Percentiles rank a stretch among this genome's conserved stretches.
phyloP scores from a whole-genome alignment of 2,888 invertebrate species.

The Keiferia lycopersicella region DNA sequence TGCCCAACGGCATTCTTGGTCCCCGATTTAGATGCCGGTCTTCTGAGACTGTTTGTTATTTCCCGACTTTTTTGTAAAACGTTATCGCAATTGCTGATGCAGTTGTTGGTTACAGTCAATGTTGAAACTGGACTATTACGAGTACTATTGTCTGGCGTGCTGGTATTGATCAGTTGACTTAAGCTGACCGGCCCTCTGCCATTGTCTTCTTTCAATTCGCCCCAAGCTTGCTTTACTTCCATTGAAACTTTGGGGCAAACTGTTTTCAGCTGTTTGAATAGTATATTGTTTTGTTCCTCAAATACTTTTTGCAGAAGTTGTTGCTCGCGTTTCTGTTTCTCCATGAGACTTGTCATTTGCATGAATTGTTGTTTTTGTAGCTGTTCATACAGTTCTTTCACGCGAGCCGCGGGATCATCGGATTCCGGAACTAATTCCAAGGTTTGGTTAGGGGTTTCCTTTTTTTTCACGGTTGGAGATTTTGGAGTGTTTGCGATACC shows the following conservation, averaged over 20 bases:
- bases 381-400: constrained; percentile 71
- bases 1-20: neutral
- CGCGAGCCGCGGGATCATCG: constrained; percentile 63
- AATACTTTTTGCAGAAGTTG: constrained; percentile 83
- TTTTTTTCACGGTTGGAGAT: constrained; percentile 33
- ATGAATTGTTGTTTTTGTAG: constrained; percentile 84
- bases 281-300: constrained; percentile 83
- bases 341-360: constrained; percentile 83
- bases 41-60: constrained; percentile 61
- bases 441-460: constrained; percentile 28
- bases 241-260: constrained; percentile 65
- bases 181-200: constrained; percentile 69
- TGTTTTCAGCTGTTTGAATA: constrained; percentile 75
- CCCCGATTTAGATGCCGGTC: constrained; percentile 40
- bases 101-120: constrained; percentile 62
- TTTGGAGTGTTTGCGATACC: constrained; percentile 36
- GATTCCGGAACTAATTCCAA: constrained; percentile 42
- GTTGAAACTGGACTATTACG: constrained; percentile 52
- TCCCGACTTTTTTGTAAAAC: constrained; percentile 64
- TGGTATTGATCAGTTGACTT: constrained; percentile 66
- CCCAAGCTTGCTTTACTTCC: constrained; percentile 67
- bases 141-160: constrained; percentile 39
- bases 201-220: constrained; percentile 46
- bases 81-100: constrained; percentile 60
- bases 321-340: constrained; percentile 84